Conservation (phyloP, 1,140 invertebrate species). For the Anagrus nilaparvatae region DNA sequence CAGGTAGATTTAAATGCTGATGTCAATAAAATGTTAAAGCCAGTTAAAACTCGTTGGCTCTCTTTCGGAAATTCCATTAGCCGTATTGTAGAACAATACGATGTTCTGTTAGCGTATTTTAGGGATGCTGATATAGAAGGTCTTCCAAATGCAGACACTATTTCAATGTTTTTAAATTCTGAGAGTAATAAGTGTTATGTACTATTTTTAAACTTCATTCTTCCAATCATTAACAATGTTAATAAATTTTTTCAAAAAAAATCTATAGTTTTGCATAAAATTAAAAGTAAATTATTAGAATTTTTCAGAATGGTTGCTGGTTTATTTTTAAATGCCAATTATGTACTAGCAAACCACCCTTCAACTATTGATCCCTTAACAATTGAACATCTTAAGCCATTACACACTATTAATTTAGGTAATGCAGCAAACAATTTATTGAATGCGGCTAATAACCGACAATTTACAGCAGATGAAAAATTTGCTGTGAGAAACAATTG, state of each 20-base stretch:
- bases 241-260: conserved; percentile 16
- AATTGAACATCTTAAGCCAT: neutral
- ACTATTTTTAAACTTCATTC: conserved; percentile 8
- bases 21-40: conserved; percentile 21
- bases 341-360: conserved; percentile 3
- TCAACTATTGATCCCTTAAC: conserved; percentile 4
- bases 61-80: neutral
- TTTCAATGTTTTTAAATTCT: neutral
- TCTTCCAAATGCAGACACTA: neutral
- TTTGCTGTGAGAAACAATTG: neutral
- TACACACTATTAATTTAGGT: conserved; percentile 7
- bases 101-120: neutral
- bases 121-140: neutral
- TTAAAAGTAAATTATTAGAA: conserved; percentile 6
- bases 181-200: neutral
- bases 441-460: neutral
- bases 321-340: neutral
- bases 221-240: conserved; percentile 12
- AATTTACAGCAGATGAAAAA: neutral
- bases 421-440: conserved; percentile 3
- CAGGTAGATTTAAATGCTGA: conserved; percentile 20
- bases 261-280: conserved; percentile 1
- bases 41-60: conserved; percentile 18
- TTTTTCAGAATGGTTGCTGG: conserved; percentile 1
- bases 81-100: neutral